phyloP scores from a whole-genome alignment of 2,113 vertebrate species.

The Gobiocypris rarus region DNA sequence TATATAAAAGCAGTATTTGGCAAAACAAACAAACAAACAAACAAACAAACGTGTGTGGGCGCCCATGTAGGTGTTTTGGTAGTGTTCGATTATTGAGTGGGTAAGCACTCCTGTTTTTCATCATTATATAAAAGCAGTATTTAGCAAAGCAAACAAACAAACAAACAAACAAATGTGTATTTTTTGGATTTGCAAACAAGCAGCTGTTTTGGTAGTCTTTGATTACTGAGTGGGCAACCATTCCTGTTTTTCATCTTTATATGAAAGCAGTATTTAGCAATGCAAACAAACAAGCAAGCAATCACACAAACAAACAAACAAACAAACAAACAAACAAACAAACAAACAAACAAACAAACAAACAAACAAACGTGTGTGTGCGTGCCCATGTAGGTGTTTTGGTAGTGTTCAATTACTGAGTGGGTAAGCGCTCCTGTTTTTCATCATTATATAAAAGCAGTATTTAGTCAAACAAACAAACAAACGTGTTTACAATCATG shows the following conservation, averaged over 20 bases:
- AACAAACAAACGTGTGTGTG: background rate
- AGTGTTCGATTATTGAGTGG: too few relatives aligned
- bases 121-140: background rate
- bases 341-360: too few relatives aligned
- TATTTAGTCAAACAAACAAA: background rate
- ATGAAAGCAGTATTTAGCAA: background rate
- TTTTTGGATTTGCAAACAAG: background rate
- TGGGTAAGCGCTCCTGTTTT: too few relatives aligned
- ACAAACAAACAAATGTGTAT: too few relatives aligned
- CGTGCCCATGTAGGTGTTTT: background rate
- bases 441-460: too few relatives aligned
- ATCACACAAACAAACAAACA: background rate
- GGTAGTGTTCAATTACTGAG: background rate
- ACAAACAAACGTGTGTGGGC: background rate
- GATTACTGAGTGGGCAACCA: background rate
- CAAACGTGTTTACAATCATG: background rate
- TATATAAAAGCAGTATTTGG: too few relatives aligned
- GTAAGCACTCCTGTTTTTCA: background rate
- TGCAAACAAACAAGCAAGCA: too few relatives aligned
- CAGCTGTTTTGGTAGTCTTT: background rate
- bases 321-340: background rate
- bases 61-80: too few relatives aligned
- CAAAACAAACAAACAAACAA: background rate
- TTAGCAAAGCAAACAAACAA: background rate
- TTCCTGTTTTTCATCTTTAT: background rate